Percentiles rank a stretch among this genome's conserved stretches.
These are phyloP conservation scores for Cylindroiulus punctatus DNA, from an alignment of 2,888 invertebrate species.

Conservation along the genomic window DNA sequence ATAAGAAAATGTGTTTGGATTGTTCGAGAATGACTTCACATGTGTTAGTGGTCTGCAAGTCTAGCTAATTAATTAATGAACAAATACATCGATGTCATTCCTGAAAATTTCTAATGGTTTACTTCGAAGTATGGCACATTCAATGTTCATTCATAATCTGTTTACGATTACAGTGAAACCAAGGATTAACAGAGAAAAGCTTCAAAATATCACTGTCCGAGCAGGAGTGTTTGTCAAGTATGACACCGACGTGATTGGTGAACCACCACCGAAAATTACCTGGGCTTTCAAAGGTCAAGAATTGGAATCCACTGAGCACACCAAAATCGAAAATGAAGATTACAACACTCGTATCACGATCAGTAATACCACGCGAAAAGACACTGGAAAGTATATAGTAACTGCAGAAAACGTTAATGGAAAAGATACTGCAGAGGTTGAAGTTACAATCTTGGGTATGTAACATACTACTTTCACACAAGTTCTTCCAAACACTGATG, in stretches of 20 bases:
- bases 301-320: conserved; percentile 73
- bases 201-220: conserved; percentile 91
- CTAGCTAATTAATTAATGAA: background rate
- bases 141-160: background rate
- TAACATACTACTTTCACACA: background rate
- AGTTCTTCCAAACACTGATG: background rate
- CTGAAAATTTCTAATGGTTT: background rate
- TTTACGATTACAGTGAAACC: conserved; percentile 77
- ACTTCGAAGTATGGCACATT: background rate
- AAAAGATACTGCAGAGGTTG: conserved; percentile 89
- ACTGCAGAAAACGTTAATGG: conserved; percentile 92
- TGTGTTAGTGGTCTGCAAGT: too few relatives aligned
- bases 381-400: conserved; percentile 88
- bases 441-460: conserved; percentile 80
- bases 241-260: conserved; percentile 92
- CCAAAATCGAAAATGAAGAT: conserved; percentile 70
- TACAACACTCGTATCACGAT: conserved; percentile 92
- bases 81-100: background rate
- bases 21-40: background rate
- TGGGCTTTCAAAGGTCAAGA: conserved; percentile 73
- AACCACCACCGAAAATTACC: conserved; percentile 87
- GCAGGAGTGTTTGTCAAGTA: conserved; percentile 95
- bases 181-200: conserved; percentile 84
- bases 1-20: background rate
- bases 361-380: conserved; percentile 80